Evolutionary conservation across 1,140 invertebrate species (phyloP), one percentile per base, ranked within the genome.

Genomic region (Leptopilina clavipes): DNA sequence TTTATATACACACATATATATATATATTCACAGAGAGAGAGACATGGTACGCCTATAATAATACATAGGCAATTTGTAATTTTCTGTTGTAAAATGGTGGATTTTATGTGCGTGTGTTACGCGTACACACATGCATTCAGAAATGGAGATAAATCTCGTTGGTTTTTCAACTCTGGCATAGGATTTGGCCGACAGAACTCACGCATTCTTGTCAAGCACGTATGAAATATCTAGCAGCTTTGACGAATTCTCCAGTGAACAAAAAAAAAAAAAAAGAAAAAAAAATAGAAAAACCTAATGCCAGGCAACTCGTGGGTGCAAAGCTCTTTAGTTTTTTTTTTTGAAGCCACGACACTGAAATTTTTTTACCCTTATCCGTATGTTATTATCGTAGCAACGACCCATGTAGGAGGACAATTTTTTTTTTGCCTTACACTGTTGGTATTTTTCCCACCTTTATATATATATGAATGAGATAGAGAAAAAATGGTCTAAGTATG

Each of bases 311-410:
- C 19, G 19, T 14, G 19, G 56, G 56, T 59, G 56, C 12, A 25
- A 59, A 59, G 19, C 56, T 59, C 56, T 59, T 59, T 25, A 22
- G 18, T 3, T 25, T 59, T 59, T 3, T 25, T 59, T 59, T 59
- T 25, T 22, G 19, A 59, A 22, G 19, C 56, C 18, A 19, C 11
- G 11, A 14, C 22, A 14, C 19, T 12, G 8, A 6, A 1, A 19
- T 22, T 59, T 59, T 25, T 59, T 59, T n/a, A n/a, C 56, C 22
- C 19, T 59, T 25, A 59, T 25, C 19, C 56, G 56, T 12, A 59
- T 59, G 56, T 59, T 59, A 59, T 25, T 59, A 59, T 59, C 19
- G 56, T 59, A 6, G 1, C 22, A 14, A 18, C 19, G 56, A 59
- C 19, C 19, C 56, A 25, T 59, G 18, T 7, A 22, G 12, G 18